Conservation (phyloP, 2,888 invertebrate species). For the Sphaerophoria taeniata region DNA sequence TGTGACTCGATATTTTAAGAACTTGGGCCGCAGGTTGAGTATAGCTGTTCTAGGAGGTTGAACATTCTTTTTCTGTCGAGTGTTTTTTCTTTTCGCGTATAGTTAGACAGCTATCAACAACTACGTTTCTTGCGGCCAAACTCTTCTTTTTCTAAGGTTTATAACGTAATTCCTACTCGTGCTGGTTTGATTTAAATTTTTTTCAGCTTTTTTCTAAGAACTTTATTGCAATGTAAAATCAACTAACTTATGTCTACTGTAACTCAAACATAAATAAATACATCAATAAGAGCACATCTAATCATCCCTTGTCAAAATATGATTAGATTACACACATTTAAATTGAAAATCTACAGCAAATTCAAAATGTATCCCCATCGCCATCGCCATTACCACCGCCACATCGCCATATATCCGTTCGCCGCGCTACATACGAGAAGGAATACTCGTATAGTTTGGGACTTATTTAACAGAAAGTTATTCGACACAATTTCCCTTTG, state of each 20-base stretch:
- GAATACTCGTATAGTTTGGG: conserved; percentile 9
- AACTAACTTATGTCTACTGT: background rate
- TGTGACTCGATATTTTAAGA: no score
- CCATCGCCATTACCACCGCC: background rate
- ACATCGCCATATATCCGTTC: background rate
- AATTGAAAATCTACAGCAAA: conserved; percentile 36
- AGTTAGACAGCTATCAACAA: no score
- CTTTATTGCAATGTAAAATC: background rate
- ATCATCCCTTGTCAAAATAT: conserved; percentile 35
- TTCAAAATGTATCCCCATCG: conserved; percentile 1
- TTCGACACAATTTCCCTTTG: conserved; percentile 52
- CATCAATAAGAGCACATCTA: conserved; percentile 7
- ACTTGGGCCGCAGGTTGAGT: no score
- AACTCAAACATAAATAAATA: background rate
- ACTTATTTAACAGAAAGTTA: conserved; percentile 59
- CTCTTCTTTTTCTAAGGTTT: no score
- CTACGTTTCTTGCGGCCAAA: no score
- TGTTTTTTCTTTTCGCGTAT: no score
- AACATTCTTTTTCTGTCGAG: no score
- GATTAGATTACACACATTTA: conserved; percentile 37
- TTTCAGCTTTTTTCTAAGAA: background rate
- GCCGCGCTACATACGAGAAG: background rate
- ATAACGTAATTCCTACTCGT: no score
- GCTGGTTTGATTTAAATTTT: no score
- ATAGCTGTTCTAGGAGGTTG: no score